These are phyloP conservation scores for Nettapus auritus DNA, from an alignment of 2,113 vertebrate genomes.

Conservation along the genomic window DNA sequence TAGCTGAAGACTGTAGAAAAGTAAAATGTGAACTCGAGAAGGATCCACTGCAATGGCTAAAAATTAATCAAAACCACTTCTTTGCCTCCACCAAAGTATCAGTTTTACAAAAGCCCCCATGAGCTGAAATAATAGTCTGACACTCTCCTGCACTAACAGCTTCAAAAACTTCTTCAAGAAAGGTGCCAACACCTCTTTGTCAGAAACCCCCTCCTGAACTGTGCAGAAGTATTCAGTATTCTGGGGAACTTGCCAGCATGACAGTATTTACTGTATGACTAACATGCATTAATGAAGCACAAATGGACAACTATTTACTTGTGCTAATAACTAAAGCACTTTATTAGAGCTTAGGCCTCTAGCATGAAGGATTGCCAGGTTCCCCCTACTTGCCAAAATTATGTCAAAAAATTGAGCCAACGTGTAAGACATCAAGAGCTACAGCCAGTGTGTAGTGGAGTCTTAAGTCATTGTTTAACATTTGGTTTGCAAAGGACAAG, in stretches of 20 bases:
- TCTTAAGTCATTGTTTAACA: constrained; percentile 60
- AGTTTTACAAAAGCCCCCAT: neutral
- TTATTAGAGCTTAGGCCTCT: constrained; percentile 62
- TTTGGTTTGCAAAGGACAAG: constrained; percentile 41
- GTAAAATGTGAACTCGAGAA: neutral
- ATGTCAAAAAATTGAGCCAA: constrained; percentile 62
- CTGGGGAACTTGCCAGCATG: constrained; percentile 39
- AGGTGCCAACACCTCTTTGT: constrained; percentile 33
- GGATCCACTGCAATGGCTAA: neutral
- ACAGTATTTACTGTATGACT: constrained; percentile 55
- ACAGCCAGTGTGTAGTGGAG: constrained; percentile 17
- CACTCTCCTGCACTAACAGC: neutral
- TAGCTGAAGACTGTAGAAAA: neutral
- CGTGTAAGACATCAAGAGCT: constrained; percentile 38
- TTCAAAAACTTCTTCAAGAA: constrained; percentile 51
- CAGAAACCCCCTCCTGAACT: constrained; percentile 40
- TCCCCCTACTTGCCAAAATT: constrained; percentile 60
- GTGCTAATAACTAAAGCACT: constrained; percentile 49
- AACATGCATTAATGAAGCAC: constrained; percentile 55
- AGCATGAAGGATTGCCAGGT: constrained; percentile 48
- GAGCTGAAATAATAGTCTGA: constrained; percentile 20
- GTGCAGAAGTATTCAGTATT: constrained; percentile 39
- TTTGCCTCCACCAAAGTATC: neutral
- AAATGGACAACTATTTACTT: constrained; percentile 62
- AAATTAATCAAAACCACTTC: neutral